Evolutionary conservation across 2,888 invertebrate genomes (phyloP), one percentile per base, ranked within the genome.

Genomic region (Polydrusus cervinus): DNA sequence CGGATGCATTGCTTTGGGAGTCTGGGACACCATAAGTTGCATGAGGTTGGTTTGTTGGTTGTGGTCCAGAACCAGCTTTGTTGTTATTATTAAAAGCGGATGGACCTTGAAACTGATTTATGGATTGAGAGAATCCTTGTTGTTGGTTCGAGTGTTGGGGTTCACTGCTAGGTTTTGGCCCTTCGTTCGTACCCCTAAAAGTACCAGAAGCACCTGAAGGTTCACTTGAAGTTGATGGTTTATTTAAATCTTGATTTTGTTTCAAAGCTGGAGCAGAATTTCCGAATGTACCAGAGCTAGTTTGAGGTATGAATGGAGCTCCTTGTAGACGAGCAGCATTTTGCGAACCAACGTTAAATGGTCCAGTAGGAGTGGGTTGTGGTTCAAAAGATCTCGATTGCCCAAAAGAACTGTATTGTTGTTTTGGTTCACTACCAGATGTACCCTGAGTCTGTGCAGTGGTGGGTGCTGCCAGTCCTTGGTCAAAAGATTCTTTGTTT

Each of bases 401-500:
- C 13, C 40, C 40, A 62, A n/a, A 8, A n/a, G 6, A 55, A 25
- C 1, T 3, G 9, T 10, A 0, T 18, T 10, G 57, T 13, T 7
- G 0, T 25, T 68, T n/a, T 16, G 43, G 18, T 34, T 11, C 38
- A 9, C 38, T 25, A 34, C 45, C 11, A 25, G 13, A 51, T 10
- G 34, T 25, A n/a, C 61, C 34, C 8, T 20, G 55, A 13, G 30
- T 1, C n/a, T 55, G 55, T 7, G 18, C 30, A 14, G 61, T 43
- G 6, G 16, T 64, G 0, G 76, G 76, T n/a, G 76, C 73, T 10
- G 70, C 13, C n/a, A 76, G 49, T n/a, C 76, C 76, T 53, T 70
- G 65, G 34, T 76, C 74, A 30, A 38, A 73, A 3, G 51, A 47
- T 16, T 66, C 65, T 14, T 64, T 14, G 9, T 71, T 25, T 3